Evolutionary conservation across 2,113 vertebrate genomes (phyloP), one percentile per base, ranked within the genome.

Genomic region (Ammodytes marinus): DNA sequence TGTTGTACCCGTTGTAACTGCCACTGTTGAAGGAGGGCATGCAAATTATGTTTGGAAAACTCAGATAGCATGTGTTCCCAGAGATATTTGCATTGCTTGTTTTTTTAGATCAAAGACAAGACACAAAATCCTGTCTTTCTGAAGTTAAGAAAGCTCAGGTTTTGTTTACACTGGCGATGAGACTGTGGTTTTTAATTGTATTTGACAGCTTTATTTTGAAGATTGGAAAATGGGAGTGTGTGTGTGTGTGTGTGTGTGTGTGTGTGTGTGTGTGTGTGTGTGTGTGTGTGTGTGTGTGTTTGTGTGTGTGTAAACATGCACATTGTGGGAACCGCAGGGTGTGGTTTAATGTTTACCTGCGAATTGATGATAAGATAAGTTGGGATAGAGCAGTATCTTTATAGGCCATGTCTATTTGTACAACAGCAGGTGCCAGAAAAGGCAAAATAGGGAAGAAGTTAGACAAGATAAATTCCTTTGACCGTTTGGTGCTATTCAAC

Each of bases 1-100:
- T 86, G 80, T 67, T 84, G 68, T 46, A 74, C 45, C 74, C 6
- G 45, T 69, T 82, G 57, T 68, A 90, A 85, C 86, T 79, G 86
- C 55, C 82, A 60, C 40, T 53, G 42, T 77, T 43, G 39, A 72
- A 81, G 66, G 2, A 60, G 49, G 60, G 7, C 61, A 87, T 84
- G 75, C 80, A 85, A 90, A 87, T 85, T 7, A 66, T 80, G 42
- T 74, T 77, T 9, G 19, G 9, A 66, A 60, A 80, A 75, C 12
- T 54, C 19, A 19, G 67, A 74, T 10, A 77, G 59, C 35, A 6
- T 11, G 49, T 0, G 27, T 17, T 27, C 46, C 60, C 61, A 35
- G n/a, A 69, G 46, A 59, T 72, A 60, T 74, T 60, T 72, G 57
- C 69, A 67, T 4, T 52, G 12, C 3, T 67, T 60, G 40, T 45